phyloP scores from a whole-genome alignment of 1,140 invertebrate genomes.

The Polypedilum vanderplanki region DNA sequence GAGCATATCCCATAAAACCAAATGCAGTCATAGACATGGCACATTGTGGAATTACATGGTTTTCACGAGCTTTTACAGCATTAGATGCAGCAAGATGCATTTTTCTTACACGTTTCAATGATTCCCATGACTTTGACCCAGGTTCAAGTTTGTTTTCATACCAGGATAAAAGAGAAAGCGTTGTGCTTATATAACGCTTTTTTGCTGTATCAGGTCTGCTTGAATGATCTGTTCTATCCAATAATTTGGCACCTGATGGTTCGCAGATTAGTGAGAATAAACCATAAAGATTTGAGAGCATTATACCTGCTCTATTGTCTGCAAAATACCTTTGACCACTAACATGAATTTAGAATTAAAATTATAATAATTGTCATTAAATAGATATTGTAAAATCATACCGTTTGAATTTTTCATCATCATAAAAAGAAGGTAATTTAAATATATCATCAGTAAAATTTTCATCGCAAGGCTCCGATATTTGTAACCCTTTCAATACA shows the following conservation, averaged over 20 bases:
- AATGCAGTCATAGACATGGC: slow-evolving; percentile 75
- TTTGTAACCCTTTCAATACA: neutral
- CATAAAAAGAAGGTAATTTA: neutral
- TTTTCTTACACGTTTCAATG: slow-evolving; percentile 53
- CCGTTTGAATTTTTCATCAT: slow-evolving; percentile 8
- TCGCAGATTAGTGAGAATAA: slow-evolving; percentile 51
- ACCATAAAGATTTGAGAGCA: slow-evolving; percentile 50
- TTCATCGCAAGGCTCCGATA: neutral
- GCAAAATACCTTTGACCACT: slow-evolving; percentile 56
- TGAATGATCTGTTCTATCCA: slow-evolving; percentile 55
- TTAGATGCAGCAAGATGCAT: slow-evolving; percentile 53
- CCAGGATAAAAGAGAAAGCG: slow-evolving; percentile 62
- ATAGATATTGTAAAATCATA: neutral
- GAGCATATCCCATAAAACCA: slow-evolving; percentile 64
- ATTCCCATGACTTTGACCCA: slow-evolving; percentile 52
- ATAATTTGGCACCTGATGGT: slow-evolving; percentile 50
- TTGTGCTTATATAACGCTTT: slow-evolving; percentile 60
- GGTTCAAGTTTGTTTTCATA: slow-evolving; percentile 55
- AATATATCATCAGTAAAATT: neutral
- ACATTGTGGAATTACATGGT: slow-evolving; percentile 55
- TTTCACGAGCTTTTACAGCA: slow-evolving; percentile 40
- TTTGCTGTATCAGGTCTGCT: slow-evolving; percentile 54
- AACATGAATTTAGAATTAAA: slow-evolving; percentile 30
- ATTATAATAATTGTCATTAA: neutral
- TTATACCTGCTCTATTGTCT: slow-evolving; percentile 49